A percentile compares a stretch with the other conserved stretches of the same genome.
These are phyloP conservation scores for Fregetta grallaria DNA, from an alignment of 2,113 vertebrate species.

Conservation along the genomic window DNA sequence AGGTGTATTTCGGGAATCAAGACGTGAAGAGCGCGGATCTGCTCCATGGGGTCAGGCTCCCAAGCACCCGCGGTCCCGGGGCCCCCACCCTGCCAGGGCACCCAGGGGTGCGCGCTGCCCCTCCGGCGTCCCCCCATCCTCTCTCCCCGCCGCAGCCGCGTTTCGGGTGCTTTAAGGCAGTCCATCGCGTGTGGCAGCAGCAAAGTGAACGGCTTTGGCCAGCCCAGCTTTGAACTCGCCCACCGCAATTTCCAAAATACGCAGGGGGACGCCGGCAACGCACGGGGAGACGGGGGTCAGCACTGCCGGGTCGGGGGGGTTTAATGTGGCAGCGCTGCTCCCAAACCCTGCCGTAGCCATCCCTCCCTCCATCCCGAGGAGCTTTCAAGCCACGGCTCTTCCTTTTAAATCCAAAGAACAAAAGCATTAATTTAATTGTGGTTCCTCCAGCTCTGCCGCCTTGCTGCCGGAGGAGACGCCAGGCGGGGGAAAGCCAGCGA, in stretches of 20 bases:
- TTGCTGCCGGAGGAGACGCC: not conserved
- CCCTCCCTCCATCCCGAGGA: not conserved
- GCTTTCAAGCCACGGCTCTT: not conserved
- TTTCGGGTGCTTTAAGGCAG: not conserved
- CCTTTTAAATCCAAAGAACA: not conserved
- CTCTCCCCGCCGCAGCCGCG: too few species aligned
- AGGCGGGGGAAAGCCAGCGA: not conserved
- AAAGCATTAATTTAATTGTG: not conserved
- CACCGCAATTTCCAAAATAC: too few species aligned
- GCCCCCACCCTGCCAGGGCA: too few species aligned
- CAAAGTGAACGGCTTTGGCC: not conserved
- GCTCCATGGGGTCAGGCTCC: not conserved
- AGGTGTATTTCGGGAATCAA: not conserved
- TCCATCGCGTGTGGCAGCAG: too few species aligned
- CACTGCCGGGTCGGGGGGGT: too few species aligned
- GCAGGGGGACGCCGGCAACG: too few species aligned
- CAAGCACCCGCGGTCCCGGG: too few species aligned
- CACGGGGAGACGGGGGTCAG: too few species aligned
- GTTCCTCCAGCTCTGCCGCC: not conserved
- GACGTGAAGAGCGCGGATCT: not conserved
- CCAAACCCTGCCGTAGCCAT: too few species aligned
- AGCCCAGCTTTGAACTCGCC: not conserved
- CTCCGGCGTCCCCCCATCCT: too few species aligned
- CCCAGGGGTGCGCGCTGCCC: too few species aligned
- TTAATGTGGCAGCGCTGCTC: not conserved